Percentiles rank a stretch among this genome's conserved stretches.
phyloP scores from a whole-genome alignment of 1,140 invertebrate genomes.

The Reticulitermes speratus region DNA sequence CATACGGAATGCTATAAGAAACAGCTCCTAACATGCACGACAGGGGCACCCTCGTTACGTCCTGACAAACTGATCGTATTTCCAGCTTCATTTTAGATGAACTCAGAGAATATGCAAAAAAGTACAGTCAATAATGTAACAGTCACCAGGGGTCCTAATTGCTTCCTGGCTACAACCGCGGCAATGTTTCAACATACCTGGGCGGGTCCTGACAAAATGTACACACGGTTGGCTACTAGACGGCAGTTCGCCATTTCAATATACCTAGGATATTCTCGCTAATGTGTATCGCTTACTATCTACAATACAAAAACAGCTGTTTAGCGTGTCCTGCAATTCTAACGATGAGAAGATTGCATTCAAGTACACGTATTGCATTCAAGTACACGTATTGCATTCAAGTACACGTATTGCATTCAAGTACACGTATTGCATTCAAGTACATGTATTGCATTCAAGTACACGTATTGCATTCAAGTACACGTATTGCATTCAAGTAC shows the following conservation, averaged over 20 bases:
- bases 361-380: no score
- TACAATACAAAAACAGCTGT: no score
- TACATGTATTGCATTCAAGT: no score
- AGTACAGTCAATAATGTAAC: neutral
- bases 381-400: no score
- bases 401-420: no score
- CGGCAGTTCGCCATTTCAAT: neutral
- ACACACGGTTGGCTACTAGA: neutral
- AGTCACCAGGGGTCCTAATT: constrained; percentile 7
- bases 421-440: no score
- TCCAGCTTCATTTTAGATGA: neutral
- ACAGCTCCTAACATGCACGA: neutral
- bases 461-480: no score
- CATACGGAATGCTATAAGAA: no score
- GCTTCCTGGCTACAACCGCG: neutral
- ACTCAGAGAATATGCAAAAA: neutral
- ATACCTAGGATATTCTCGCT: neutral
- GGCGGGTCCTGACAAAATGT: neutral
- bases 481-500: no score
- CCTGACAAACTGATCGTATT: neutral
- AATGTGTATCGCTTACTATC: no score
- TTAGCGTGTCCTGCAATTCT: no score
- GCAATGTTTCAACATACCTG: neutral
- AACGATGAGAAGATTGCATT: no score
- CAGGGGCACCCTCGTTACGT: neutral